Conservation (phyloP, 1,140 invertebrate species). For the Drosophila ananassae region DNA sequence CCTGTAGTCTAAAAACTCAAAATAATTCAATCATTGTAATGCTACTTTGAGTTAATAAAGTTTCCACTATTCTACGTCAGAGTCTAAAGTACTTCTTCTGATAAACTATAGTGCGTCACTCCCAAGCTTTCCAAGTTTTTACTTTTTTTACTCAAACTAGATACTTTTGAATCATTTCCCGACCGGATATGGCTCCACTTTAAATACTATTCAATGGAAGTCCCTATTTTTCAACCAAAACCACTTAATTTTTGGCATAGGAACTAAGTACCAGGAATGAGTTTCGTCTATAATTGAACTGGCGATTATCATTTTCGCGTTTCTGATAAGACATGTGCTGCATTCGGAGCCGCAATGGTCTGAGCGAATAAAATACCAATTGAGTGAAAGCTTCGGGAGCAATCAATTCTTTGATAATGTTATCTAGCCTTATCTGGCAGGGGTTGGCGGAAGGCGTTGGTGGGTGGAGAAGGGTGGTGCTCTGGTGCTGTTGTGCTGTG, state of each 20-base stretch:
- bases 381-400: constrained; percentile 48
- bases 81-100: constrained; percentile 10
- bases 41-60: background rate
- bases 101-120: constrained; percentile 2
- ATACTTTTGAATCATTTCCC: background rate
- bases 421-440: constrained; percentile 55
- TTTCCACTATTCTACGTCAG: constrained; percentile 11
- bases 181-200: too few species aligned
- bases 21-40: background rate
- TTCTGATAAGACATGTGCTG: background rate
- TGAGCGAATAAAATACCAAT: constrained; percentile 8
- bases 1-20: background rate
- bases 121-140: background rate
- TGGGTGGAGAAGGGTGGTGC: background rate
- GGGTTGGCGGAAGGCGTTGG: constrained; percentile 2
- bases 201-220: background rate
- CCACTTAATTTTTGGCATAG: too few species aligned
- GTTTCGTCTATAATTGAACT: background rate
- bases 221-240: background rate
- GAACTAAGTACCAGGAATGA: too few species aligned
- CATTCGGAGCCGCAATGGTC: background rate
- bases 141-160: background rate
- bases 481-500: background rate
- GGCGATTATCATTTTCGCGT: constrained; percentile 4
- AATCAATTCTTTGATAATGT: constrained; percentile 63